Base-by-base conservation (phyloP, 1,140 invertebrate genomes). In the Euglossa dilemma region DNA sequence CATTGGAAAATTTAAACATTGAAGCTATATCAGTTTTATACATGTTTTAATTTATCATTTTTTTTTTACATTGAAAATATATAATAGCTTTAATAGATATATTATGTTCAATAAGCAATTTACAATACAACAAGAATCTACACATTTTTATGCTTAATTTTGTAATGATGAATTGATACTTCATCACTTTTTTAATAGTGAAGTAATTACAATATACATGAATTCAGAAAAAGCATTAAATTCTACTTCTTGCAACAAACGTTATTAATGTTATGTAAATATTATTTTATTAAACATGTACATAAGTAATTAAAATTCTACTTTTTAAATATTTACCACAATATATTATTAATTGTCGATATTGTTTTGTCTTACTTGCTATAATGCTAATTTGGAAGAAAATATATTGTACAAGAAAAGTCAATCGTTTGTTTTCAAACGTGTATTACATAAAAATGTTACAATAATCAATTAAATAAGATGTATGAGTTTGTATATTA, bases 51-150 rank as follows among this genome's bases (percentile, higher is more conserved):
- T 70, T 77, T 43, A 8, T 57, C 70, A 6, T 54, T 63, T 64
- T 54, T 16, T 45, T 80, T 74, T 47, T 78, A 71, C 70, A 70
- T 50, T 70, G 47, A 78, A 77, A 28, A 77, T 83, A 57, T 52
- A 52, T 77, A 59, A 50, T 50, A 57, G 28, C 47, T 79, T 70
- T 79, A 56, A 56, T 18, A 74, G 18, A n/a, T 52, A 54, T 70
- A 64, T 77, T 52, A n/a, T 83, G 63, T 83, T 70, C 56, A 69
- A 63, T 67, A 83, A 78, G n/a, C n/a, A 78, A 78, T 70, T 61
- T 71, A 83, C 50, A 77, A 78, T 23, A 77, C 74, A 77, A 59
- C 45, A 78, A 52, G 28, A 59, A 20, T 78, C 66, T 83, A 75
- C 43, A 54, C 11, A 54, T 74, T 52, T 74, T 64, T 54, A 20